These are phyloP conservation scores for Drosophila sproati DNA, from an alignment of 1,140 invertebrate genomes.

Conservation along the genomic window DNA sequence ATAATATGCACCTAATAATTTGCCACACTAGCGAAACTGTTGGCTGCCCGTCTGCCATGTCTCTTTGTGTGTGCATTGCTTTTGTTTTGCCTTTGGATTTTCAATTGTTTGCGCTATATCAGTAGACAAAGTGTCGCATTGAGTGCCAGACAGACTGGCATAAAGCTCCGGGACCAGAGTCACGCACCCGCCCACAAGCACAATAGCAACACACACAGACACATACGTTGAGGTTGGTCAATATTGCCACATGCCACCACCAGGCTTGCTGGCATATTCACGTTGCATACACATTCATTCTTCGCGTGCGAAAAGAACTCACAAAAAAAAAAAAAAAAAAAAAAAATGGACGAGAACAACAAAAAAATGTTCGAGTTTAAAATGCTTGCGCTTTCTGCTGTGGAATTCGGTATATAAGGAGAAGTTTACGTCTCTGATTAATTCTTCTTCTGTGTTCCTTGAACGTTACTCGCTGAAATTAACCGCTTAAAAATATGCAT, in stretches of 20 bases:
- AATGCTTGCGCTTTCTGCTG: no score
- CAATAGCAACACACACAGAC: not conserved
- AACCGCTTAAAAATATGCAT: no score
- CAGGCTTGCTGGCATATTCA: conserved; percentile 22
- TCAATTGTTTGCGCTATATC: conserved; percentile 67
- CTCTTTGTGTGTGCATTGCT: conserved; percentile 45
- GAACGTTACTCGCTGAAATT: no score
- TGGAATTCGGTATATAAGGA: no score
- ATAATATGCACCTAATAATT: conserved; percentile 61
- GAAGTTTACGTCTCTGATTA: no score
- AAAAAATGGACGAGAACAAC: not conserved
- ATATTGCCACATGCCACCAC: conserved; percentile 43
- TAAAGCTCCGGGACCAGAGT: conserved; percentile 27
- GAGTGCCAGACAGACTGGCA: conserved; percentile 52
- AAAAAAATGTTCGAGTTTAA: no score
- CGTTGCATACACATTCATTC: conserved; percentile 9
- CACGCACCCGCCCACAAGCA: conserved; percentile 7
- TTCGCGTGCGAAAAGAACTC: not conserved
- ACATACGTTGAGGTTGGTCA: conserved; percentile 53
- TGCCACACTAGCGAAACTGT: conserved; percentile 47
- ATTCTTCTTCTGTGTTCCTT: no score
- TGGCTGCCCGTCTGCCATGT: conserved; percentile 23
- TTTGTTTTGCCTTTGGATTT: conserved; percentile 37
- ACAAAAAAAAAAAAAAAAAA: not conserved
- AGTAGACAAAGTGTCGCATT: conserved; percentile 76